Percentiles rank a stretch among this genome's conserved stretches.
Evolutionary conservation across 2,888 invertebrate genomes (phyloP).

Genomic region (Coenonympha glycerion): DNA sequence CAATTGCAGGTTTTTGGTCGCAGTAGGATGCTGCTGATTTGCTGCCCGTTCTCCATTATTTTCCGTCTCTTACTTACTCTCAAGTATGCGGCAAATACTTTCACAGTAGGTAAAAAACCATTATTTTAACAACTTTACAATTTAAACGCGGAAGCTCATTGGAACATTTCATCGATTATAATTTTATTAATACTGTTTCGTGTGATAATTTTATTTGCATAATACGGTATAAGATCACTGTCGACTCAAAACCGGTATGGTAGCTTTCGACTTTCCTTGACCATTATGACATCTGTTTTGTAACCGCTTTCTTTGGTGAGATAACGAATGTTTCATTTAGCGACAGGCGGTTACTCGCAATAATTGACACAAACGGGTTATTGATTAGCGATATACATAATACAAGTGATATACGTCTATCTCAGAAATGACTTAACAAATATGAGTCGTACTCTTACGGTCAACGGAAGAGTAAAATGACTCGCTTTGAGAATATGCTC

Average conservation of each 20-base stretch:
- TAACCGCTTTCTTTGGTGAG: conserved; percentile 64
- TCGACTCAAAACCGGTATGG: conserved; percentile 45
- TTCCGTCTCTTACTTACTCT: too few species aligned
- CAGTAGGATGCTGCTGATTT: too few species aligned
- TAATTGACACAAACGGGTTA: conserved; percentile 18
- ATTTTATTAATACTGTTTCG: conserved; percentile 15
- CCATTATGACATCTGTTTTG: conserved; percentile 56
- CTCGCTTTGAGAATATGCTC: background rate
- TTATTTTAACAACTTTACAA: background rate
- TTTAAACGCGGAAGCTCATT: background rate
- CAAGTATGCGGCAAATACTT: too few species aligned
- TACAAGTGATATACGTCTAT: background rate
- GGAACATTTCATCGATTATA: background rate
- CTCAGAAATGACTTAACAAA: conserved; percentile 6
- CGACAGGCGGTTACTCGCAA: background rate
- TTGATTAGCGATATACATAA: conserved; percentile 20
- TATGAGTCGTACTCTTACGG: background rate
- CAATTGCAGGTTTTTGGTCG: too few species aligned
- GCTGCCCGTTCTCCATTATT: too few species aligned
- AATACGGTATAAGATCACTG: conserved; percentile 19
- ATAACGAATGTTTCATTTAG: conserved; percentile 41
- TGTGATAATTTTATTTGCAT: conserved; percentile 17
- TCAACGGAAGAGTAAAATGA: background rate
- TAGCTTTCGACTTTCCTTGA: conserved; percentile 66
- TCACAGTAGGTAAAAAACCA: background rate